These are phyloP conservation scores for Drosophila triauraria DNA, from an alignment of 1,140 invertebrate species.

Conservation along the genomic window DNA sequence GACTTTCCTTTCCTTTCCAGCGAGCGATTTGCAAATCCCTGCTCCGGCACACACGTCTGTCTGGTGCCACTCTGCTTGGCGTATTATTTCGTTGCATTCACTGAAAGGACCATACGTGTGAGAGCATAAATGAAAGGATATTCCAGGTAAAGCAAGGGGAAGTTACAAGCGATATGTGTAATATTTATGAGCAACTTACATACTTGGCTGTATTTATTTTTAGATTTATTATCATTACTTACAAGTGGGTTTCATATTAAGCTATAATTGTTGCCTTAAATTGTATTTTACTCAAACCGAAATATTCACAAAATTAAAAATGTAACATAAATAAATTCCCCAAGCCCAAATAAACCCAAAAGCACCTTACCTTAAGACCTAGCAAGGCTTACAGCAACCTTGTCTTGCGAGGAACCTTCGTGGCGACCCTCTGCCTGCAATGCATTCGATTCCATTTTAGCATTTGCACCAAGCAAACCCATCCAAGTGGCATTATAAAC, in stretches of 20 bases:
- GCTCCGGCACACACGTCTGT: conserved; percentile 39
- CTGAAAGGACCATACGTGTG: conserved; percentile 41
- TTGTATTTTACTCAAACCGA: no score
- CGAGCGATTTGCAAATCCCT: conserved; percentile 16
- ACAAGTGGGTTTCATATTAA: no score
- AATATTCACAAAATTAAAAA: no score
- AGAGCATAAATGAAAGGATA: conserved; percentile 66
- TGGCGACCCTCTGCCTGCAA: conserved; percentile 4
- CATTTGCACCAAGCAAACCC: conserved; percentile 62
- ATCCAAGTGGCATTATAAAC: conserved; percentile 83
- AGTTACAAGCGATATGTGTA: neutral
- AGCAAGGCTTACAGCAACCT: no score
- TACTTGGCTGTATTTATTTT: no score
- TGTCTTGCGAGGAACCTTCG: neutral
- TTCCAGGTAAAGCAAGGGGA: neutral
- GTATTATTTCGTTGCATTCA: conserved; percentile 71
- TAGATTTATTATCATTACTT: no score
- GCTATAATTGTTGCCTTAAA: no score
- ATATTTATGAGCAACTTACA: no score
- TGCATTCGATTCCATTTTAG: conserved; percentile 34
- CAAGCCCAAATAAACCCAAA: no score
- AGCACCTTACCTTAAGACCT: neutral
- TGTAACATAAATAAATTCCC: no score
- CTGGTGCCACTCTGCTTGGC: conserved; percentile 25
- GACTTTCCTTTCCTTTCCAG: conserved; percentile 1